Evolutionary conservation across 2,113 vertebrate species (phyloP).

Genomic region (Panurus biarmicus): DNA sequence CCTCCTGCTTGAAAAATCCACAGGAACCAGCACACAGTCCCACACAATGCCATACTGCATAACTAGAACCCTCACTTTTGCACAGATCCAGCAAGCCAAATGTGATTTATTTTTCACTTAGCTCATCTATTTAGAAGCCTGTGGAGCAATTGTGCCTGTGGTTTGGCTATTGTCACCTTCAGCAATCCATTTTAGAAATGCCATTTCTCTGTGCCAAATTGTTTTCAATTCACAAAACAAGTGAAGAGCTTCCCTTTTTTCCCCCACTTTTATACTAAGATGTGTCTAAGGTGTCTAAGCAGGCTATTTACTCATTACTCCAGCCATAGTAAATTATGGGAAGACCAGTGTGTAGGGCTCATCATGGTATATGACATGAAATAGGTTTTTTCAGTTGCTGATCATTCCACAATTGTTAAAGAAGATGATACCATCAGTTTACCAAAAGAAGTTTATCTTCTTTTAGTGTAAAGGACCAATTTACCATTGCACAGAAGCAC

Average conservation of each 20-base stretch:
- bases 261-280: background rate
- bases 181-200: background rate
- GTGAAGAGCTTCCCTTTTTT: background rate
- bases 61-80: background rate
- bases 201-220: background rate
- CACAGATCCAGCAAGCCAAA: background rate
- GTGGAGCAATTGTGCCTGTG: background rate
- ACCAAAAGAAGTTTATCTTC: background rate
- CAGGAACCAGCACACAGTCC: background rate
- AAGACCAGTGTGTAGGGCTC: background rate
- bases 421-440: background rate
- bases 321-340: background rate
- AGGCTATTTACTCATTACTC: background rate
- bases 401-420: background rate
- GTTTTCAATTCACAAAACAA: background rate
- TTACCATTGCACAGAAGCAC: slow-evolving; percentile 22
- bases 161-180: background rate
- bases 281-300: background rate
- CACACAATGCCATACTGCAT: background rate
- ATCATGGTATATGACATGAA: background rate
- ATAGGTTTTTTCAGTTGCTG: background rate
- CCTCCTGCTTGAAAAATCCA: background rate
- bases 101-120: background rate
- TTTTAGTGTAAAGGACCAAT: slow-evolving; percentile 7
- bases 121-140: background rate